Conservation (phyloP, 1,140 invertebrate species). For the Eriosoma lanigerum region DNA sequence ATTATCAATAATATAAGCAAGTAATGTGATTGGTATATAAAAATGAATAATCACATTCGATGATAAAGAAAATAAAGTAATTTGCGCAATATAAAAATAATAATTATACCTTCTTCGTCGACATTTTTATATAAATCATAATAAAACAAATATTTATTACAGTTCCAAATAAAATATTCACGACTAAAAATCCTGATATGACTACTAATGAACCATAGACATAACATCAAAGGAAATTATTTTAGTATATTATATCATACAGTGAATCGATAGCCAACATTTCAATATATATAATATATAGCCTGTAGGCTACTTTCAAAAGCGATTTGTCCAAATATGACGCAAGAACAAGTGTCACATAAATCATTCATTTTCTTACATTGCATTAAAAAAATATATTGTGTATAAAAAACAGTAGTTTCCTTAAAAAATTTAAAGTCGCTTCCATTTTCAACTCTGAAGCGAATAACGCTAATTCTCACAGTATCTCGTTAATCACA, state of each 20-base stretch:
- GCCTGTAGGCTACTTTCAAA: not conserved
- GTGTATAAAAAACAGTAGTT: slow-evolving; percentile 15
- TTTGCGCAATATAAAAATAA: no score
- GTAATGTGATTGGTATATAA: no score
- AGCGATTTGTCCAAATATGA: not conserved
- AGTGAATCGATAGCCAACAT: not conserved
- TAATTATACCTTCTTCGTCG: no score
- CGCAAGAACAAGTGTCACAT: not conserved
- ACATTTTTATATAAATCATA: no score
- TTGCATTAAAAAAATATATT: not conserved
- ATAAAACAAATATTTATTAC: no score
- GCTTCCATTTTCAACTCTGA: not conserved
- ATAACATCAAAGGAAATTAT: not conserved
- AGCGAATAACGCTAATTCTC: slow-evolving; percentile 22
- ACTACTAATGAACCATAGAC: not conserved
- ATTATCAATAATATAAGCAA: no score
- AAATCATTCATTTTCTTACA: not conserved
- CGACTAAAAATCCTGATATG: no score
- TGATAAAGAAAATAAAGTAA: no score
- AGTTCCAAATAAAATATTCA: no score
- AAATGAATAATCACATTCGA: no score
- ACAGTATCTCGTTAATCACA: slow-evolving; percentile 40
- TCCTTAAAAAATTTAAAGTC: slow-evolving; percentile 3
- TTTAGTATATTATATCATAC: not conserved
- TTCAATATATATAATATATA: not conserved